Percentiles rank a stretch among this genome's conserved stretches.
Conservation (phyloP, 2,888 invertebrate genomes). For the Hemistola chrysoprasaria region DNA sequence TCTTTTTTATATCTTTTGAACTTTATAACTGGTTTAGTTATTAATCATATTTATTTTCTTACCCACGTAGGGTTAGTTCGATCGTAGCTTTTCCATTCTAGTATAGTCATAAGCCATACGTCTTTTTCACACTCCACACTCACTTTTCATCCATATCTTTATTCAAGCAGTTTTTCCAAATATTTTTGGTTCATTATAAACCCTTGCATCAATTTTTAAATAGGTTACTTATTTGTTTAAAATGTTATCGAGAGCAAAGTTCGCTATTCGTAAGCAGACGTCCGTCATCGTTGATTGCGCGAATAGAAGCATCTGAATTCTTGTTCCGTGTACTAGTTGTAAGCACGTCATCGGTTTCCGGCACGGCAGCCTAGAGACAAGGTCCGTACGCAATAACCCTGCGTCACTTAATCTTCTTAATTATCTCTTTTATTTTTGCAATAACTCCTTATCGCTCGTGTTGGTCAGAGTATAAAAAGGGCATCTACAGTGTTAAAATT, state of each 20-base stretch:
- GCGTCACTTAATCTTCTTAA: slow-evolving; percentile 6
- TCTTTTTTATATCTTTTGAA: slow-evolving; percentile 43
- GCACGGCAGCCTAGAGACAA: slow-evolving; percentile 33
- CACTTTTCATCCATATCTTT: no score
- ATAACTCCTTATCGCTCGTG: slow-evolving; percentile 24
- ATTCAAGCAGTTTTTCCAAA: no score
- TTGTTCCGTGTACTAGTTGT: slow-evolving; percentile 44
- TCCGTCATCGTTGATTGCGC: slow-evolving; percentile 36
- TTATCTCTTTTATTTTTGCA: slow-evolving; percentile 25
- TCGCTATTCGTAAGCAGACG: slow-evolving; percentile 31
- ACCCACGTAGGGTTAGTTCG: no score
- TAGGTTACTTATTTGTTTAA: neutral
- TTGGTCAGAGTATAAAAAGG: slow-evolving; percentile 30
- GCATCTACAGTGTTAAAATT: slow-evolving; percentile 28
- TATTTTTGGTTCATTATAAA: no score
- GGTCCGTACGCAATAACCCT: slow-evolving; percentile 35
- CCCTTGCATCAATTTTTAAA: no score
- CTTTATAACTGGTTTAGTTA: slow-evolving; percentile 21
- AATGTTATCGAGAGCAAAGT: slow-evolving; percentile 22
- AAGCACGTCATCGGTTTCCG: slow-evolving; percentile 51
- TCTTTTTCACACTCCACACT: no score
- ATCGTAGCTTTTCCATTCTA: no score
- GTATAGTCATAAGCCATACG: no score
- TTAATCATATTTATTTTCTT: neutral
- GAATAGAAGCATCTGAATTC: slow-evolving; percentile 45